A percentile compares a stretch with the other conserved stretches of the same genome.
Evolutionary conservation across 2,888 invertebrate species (phyloP).

Genomic region (Sthenelais limicola): DNA sequence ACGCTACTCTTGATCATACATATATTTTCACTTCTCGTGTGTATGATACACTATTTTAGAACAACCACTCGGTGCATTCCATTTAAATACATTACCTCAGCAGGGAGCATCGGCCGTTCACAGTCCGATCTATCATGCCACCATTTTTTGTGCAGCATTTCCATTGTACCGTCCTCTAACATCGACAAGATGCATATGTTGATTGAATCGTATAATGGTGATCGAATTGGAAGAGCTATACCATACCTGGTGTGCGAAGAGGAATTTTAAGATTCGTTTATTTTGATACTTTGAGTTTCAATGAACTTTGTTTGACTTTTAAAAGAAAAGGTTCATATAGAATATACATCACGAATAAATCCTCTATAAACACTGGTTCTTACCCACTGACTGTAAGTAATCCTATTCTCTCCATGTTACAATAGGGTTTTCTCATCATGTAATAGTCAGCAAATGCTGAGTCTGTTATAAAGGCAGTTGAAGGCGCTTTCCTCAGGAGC

Average conservation of each 20-base stretch:
- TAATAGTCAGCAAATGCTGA: conserved; percentile 4
- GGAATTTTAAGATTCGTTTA: background rate
- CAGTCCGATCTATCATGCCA: conserved; percentile 25
- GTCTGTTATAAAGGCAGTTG: conserved; percentile 15
- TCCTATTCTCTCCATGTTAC: background rate
- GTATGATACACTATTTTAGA: background rate
- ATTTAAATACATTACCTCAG: background rate
- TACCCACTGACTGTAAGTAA: background rate
- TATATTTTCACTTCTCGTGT: background rate
- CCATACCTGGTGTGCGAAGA: background rate
- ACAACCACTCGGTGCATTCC: background rate
- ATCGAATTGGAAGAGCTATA: background rate
- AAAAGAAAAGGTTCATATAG: too few relatives aligned
- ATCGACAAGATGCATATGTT: conserved; percentile 3
- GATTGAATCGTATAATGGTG: background rate
- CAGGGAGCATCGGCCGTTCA: background rate
- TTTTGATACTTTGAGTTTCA: background rate
- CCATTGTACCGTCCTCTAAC: background rate
- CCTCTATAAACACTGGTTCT: too few relatives aligned
- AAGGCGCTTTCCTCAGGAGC: too few relatives aligned
- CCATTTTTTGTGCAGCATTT: conserved; percentile 8
- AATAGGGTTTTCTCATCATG: background rate
- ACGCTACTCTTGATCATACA: background rate
- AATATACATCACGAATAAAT: too few relatives aligned
- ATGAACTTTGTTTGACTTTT: too few relatives aligned